These are phyloP conservation scores for Macquaria ambigua DNA, from an alignment of 2,113 vertebrate genomes.

Conservation along the genomic window DNA sequence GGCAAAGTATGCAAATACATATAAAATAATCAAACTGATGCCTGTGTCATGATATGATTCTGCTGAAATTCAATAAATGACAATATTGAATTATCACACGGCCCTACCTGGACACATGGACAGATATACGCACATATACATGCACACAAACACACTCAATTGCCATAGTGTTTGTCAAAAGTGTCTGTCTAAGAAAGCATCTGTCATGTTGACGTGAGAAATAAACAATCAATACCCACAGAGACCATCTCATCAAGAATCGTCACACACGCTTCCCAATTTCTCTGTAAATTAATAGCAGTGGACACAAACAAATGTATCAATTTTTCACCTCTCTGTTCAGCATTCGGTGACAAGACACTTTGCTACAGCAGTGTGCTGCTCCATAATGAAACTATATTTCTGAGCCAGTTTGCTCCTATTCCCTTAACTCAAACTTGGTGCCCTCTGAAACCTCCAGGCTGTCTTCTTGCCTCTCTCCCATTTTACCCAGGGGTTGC, in stretches of 20 bases:
- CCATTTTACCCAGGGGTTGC: slow-evolving; percentile 5
- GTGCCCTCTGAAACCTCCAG: slow-evolving; percentile 25
- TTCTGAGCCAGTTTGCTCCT: slow-evolving; percentile 24
- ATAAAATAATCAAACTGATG: neutral
- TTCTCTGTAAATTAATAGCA: slow-evolving; percentile 48
- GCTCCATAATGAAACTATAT: slow-evolving; percentile 48
- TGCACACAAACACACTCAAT: neutral
- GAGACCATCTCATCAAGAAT: slow-evolving; percentile 9
- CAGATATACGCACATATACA: neutral
- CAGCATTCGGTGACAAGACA: neutral
- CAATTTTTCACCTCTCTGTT: slow-evolving; percentile 25
- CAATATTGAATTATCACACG: neutral
- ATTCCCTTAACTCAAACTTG: slow-evolving; percentile 25
- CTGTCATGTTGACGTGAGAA: slow-evolving; percentile 37
- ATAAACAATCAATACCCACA: slow-evolving; percentile 31
- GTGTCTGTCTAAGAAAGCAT: slow-evolving; percentile 2
- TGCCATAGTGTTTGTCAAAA: neutral
- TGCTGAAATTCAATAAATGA: neutral
- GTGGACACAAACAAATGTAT: slow-evolving; percentile 30
- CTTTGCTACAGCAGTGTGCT: slow-evolving; percentile 27
- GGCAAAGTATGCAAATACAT: neutral
- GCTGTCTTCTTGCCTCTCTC: slow-evolving; percentile 13
- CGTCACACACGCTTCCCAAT: slow-evolving; percentile 16
- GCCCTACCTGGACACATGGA: neutral
- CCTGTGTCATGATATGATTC: neutral